Evolutionary conservation across 2,113 vertebrate species (phyloP).

Genomic region (Cephalopterus ornatus): DNA sequence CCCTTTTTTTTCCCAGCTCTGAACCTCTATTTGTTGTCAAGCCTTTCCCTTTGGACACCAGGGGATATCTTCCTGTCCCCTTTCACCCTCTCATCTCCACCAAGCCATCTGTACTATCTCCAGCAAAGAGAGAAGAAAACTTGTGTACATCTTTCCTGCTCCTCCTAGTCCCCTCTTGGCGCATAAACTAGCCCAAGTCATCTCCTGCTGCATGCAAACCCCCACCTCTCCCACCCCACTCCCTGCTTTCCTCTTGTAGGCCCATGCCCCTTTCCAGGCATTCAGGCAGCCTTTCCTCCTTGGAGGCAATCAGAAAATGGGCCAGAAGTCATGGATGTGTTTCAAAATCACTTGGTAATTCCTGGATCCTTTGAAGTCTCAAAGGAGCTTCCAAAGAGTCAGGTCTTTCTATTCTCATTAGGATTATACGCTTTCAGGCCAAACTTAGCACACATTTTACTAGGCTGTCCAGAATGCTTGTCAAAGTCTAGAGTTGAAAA

Average conservation of each 20-base stretch:
- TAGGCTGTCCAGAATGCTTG: conserved; percentile 17
- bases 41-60: not conserved
- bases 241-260: not conserved
- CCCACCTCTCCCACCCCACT: not conserved
- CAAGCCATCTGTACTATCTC: not conserved
- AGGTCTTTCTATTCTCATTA: conserved; percentile 44
- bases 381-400: conserved; percentile 1
- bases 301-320: not conserved
- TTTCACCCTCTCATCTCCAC: not conserved
- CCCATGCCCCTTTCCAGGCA: not conserved
- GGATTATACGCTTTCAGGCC: conserved; percentile 34
- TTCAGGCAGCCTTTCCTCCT: not conserved
- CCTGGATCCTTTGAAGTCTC: conserved; percentile 31
- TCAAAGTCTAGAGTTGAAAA: conserved; percentile 11
- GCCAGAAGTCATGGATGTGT: conserved; percentile 46
- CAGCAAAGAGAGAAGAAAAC: not conserved
- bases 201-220: accelerated
- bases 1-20: not conserved
- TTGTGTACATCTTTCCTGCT: not conserved
- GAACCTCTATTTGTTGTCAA: not conserved
- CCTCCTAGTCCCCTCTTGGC: not conserved
- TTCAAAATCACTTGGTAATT: conserved; percentile 35
- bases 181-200: accelerated
- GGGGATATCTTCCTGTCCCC: not conserved
- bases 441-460: conserved; percentile 43